phyloP scores from a whole-genome alignment of 2,888 invertebrate species.

The Atherix ibis region DNA sequence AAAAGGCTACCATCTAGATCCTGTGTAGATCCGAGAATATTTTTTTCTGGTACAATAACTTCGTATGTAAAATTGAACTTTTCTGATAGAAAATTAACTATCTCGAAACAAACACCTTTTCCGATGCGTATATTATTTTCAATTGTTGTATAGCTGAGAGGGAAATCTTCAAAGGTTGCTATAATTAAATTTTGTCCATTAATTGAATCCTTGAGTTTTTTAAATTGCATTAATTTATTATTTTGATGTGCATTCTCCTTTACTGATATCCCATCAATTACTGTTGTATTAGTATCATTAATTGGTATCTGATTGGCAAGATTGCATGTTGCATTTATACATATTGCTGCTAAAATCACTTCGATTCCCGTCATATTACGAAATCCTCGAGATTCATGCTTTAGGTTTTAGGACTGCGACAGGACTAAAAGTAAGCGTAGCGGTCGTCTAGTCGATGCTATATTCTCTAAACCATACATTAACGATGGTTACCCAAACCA shows the following conservation, averaged over 20 bases:
- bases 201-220: conserved; percentile 11
- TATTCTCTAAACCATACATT: no score
- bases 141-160: conserved; percentile 39
- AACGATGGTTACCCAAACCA: no score
- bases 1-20: conserved; percentile 43
- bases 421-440: no score
- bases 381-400: no score
- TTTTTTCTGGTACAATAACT: conserved; percentile 44
- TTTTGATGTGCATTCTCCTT: no score
- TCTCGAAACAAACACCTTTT: conserved; percentile 53
- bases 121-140: conserved; percentile 43
- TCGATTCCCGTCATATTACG: conserved; percentile 10
- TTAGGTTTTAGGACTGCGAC: no score
- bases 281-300: no score
- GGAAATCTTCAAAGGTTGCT: conserved; percentile 40
- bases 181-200: conserved; percentile 25
- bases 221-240: no score
- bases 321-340: conserved; percentile 10
- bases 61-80: conserved; percentile 61
- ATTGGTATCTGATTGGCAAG: no score
- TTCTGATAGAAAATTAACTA: conserved; percentile 49
- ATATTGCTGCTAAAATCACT: conserved; percentile 10
- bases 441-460: no score
- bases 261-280: no score
- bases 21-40: conserved; percentile 39